These are phyloP conservation scores for Drosophila kambysellisi DNA, from an alignment of 2,888 invertebrate species.

Conservation along the genomic window DNA sequence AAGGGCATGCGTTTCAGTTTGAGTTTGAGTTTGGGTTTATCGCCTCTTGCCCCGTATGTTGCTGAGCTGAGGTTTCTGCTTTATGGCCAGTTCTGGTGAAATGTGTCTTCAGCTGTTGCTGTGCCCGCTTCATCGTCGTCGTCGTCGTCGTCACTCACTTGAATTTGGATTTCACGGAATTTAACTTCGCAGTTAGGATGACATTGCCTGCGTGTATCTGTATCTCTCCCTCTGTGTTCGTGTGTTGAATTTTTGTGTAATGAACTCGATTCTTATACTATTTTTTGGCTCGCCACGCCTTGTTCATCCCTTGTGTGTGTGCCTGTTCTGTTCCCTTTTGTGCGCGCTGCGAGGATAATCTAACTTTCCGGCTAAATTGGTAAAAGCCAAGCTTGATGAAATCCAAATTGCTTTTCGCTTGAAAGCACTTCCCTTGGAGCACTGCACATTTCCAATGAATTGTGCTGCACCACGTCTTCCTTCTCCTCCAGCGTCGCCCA, in stretches of 20 bases:
- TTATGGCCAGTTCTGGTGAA: slow-evolving; percentile 77
- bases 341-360: slow-evolving; percentile 64
- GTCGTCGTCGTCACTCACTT: slow-evolving; percentile 60
- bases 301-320: slow-evolving; percentile 26
- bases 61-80: slow-evolving; percentile 66
- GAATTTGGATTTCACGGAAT: slow-evolving; percentile 80
- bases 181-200: slow-evolving; percentile 75
- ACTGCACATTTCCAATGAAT: slow-evolving; percentile 64
- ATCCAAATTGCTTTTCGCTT: slow-evolving; percentile 62
- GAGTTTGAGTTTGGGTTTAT: slow-evolving; percentile 39
- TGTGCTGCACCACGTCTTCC: slow-evolving; percentile 16
- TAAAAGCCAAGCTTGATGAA: slow-evolving; percentile 39
- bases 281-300: slow-evolving; percentile 6
- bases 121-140: slow-evolving; percentile 31
- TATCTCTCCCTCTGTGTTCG: slow-evolving; percentile 26
- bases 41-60: slow-evolving; percentile 24
- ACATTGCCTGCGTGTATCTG: slow-evolving; percentile 55
- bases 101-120: slow-evolving; percentile 75
- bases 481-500: background rate
- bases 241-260: slow-evolving; percentile 53
- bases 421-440: slow-evolving; percentile 48
- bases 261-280: slow-evolving; percentile 48
- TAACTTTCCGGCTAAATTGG: slow-evolving; percentile 75
- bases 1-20: slow-evolving; percentile 57
- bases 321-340: slow-evolving; percentile 41